phyloP scores from a whole-genome alignment of 2,797 vertebrate species.

The Percopsis omiscomaycus region DNA sequence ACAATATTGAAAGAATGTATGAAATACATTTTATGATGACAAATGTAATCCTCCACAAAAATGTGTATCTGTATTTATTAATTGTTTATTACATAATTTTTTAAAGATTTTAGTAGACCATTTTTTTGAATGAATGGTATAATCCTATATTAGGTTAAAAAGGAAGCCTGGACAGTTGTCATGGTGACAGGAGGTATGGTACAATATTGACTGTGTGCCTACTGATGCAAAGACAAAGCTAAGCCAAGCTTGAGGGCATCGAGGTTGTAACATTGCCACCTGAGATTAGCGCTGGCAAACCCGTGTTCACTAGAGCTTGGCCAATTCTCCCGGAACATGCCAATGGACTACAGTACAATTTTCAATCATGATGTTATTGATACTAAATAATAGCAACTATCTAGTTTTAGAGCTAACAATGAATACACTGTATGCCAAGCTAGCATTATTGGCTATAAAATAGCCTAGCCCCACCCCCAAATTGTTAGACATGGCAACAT shows the following conservation, averaged over 20 bases:
- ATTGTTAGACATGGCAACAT: slow-evolving; percentile 20
- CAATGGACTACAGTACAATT: slow-evolving; percentile 9
- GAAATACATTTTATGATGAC: no score
- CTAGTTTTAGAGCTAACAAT: background rate
- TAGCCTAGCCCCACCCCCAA: slow-evolving; percentile 4
- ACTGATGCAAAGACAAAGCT: slow-evolving; percentile 39
- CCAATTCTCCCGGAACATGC: slow-evolving; percentile 29
- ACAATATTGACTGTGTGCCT: slow-evolving; percentile 27
- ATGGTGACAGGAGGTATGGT: slow-evolving; percentile 8
- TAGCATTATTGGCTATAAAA: background rate
- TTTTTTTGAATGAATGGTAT: no score
- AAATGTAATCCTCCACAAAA: no score
- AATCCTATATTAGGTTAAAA: no score
- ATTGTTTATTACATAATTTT: no score
- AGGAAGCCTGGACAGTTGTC: slow-evolving; percentile 5
- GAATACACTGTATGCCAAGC: no score
- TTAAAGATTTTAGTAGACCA: no score
- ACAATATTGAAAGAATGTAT: no score
- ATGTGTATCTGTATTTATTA: no score
- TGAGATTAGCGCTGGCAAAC: slow-evolving; percentile 42
- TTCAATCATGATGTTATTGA: slow-evolving; percentile 21
- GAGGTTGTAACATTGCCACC: slow-evolving; percentile 37
- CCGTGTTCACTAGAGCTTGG: slow-evolving; percentile 38
- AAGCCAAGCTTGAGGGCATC: slow-evolving; percentile 41
- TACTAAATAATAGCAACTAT: slow-evolving; percentile 33